Base-by-base conservation (phyloP, 2,888 invertebrate species). In the Bellardia bayeri region DNA sequence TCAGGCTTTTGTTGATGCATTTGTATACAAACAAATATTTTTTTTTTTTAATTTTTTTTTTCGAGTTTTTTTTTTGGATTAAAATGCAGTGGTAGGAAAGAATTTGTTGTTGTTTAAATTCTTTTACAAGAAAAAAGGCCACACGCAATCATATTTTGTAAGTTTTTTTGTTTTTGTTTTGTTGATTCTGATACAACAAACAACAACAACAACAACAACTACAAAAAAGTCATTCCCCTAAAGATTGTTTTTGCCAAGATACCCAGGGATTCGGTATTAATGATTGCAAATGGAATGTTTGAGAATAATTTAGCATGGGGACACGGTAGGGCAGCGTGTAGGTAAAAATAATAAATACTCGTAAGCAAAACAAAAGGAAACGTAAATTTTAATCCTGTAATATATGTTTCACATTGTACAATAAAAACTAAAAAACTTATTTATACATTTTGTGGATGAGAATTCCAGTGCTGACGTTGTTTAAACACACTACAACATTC, bases 381-480 rank as follows among this genome's bases (percentile, higher is more conserved):
- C 14, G 58, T 79, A 86, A 86, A 69, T 75, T 82, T 78, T 85
- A 85, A 87, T 87, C 87, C 87, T 85, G 82, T 79, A 69, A 87
- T 78, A 66, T 79, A 75, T 78, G 3, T 56, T 23, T 23, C 23
- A 23, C 23, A 23, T 23, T 23, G 23, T 23, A 23, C 23, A 23
- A 23, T 23, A 23, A 23, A 23, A 23, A 1, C 14, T 16, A 16
- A 13, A 8, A 54, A 16, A n/a, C n/a, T 6, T n/a, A 16, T 56
- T 9, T 9, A 45, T 45, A 13, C 51, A n/a, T 61, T 14, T 61
- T 37, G 33, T n/a, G 33, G 8, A 37, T n/a, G 30, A 78, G 64
- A 82, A 64, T 72, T 71, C 61, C 54, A 51, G 42, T 69, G 63
- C 45, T 82, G 76, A 71, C 54, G 69, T 76, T 54, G 69, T 76